These are phyloP conservation scores for Zaprionus ghesquierei DNA, from an alignment of 1,140 invertebrate species.

Conservation along the genomic window DNA sequence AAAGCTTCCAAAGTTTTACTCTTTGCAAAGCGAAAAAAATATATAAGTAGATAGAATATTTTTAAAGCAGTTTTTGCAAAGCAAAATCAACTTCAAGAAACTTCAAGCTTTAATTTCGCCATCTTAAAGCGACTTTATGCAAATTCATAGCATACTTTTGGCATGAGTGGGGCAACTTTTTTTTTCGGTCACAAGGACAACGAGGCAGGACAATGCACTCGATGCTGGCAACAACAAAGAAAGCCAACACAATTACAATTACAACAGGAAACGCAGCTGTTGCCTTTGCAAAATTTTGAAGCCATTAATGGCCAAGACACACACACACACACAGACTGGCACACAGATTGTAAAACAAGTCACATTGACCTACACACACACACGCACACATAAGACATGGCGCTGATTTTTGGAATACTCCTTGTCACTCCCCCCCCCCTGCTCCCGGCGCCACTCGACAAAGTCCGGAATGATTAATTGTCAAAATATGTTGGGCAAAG, in stretches of 20 bases:
- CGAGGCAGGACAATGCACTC: conserved; percentile 47
- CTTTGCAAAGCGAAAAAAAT: too few species aligned
- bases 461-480: conserved; percentile 74
- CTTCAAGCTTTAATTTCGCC: neutral
- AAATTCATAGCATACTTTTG: conserved; percentile 51
- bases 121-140: conserved; percentile 5
- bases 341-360: conserved; percentile 32
- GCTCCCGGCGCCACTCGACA: conserved; percentile 7
- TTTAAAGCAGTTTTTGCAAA: neutral
- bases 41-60: too few species aligned
- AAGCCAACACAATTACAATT: neutral
- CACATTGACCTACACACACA: conserved; percentile 74
- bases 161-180: neutral
- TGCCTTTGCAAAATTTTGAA: conserved; percentile 33
- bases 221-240: neutral
- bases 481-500: conserved; percentile 77
- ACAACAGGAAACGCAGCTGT: conserved; percentile 39
- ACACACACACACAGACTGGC: conserved; percentile 8
- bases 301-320: conserved; percentile 59
- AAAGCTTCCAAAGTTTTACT: too few species aligned
- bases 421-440: neutral
- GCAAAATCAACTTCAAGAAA: neutral
- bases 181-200: conserved; percentile 9
- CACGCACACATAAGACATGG: conserved; percentile 38
- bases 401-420: conserved; percentile 47